Conservation (phyloP, 2,888 invertebrate genomes). For the Macaria notata region DNA sequence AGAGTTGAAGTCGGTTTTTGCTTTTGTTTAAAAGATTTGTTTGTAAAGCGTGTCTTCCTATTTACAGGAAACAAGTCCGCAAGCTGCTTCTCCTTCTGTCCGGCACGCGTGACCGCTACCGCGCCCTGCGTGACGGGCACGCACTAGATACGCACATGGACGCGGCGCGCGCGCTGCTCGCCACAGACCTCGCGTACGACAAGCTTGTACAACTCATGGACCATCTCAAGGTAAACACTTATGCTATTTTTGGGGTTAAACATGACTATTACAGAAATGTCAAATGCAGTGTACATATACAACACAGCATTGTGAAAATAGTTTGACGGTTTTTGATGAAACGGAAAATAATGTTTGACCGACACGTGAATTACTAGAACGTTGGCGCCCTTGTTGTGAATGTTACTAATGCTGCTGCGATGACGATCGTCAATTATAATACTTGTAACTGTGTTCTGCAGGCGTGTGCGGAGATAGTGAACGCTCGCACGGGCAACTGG, state of each 20-base stretch:
- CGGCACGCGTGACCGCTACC: slow-evolving; percentile 97
- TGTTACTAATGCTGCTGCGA: no score
- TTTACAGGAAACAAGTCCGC: slow-evolving; percentile 91
- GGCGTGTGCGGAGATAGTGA: slow-evolving; percentile 95
- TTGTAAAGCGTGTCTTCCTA: no score
- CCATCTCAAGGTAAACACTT: slow-evolving; percentile 86
- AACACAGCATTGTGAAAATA: background rate
- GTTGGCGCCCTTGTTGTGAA: no score
- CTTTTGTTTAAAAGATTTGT: no score
- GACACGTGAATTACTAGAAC: no score
- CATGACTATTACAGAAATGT: no score
- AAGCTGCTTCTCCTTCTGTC: slow-evolving; percentile 96
- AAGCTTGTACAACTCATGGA: slow-evolving; percentile 96
- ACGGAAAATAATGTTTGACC: no score
- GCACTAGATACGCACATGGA: slow-evolving; percentile 94
- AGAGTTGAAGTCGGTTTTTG: no score
- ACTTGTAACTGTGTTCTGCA: slow-evolving; percentile 26
- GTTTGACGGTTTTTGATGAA: no score
- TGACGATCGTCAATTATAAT: no score
- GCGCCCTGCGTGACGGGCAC: slow-evolving; percentile 96
- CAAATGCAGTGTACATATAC: background rate
- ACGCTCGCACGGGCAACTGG: slow-evolving; percentile 96
- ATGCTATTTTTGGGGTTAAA: no score
- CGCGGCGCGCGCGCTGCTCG: slow-evolving; percentile 80
- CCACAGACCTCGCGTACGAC: slow-evolving; percentile 89